Evolutionary conservation across 2,113 vertebrate species (phyloP).

Genomic region (Calonectris borealis): DNA sequence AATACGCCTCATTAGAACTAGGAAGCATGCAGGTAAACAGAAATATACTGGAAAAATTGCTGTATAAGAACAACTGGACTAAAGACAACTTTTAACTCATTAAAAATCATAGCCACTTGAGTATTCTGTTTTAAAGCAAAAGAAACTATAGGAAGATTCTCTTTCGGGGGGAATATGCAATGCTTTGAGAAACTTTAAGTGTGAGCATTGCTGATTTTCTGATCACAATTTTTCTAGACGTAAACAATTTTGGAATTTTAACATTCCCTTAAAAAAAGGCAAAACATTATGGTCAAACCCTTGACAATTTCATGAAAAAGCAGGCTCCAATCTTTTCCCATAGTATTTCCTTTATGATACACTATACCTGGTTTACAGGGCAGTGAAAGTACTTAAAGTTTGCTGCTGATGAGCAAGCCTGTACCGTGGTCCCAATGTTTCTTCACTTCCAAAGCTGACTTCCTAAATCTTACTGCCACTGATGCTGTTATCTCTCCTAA

Average conservation of each 20-base stretch:
- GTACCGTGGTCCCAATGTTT: background rate
- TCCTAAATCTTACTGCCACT: background rate
- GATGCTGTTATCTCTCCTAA: background rate
- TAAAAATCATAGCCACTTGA: background rate
- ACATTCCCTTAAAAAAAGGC: background rate
- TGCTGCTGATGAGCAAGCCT: background rate
- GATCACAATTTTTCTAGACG: rapidly evolving
- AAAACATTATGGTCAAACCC: background rate
- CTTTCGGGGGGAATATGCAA: background rate
- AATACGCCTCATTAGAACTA: background rate
- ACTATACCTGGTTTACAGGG: background rate
- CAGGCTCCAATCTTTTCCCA: rapidly evolving
- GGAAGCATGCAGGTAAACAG: background rate
- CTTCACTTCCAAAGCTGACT: background rate
- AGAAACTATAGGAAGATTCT: background rate
- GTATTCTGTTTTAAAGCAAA: background rate
- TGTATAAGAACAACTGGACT: background rate
- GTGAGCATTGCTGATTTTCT: background rate
- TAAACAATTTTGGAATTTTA: background rate
- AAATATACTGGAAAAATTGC: background rate
- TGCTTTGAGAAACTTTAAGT: background rate
- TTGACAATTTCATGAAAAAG: background rate
- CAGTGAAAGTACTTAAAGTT: background rate
- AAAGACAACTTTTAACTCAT: background rate
- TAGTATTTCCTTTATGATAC: background rate